Conservation (phyloP, 2,888 invertebrate genomes). For the Pristionchus japonicus region DNA sequence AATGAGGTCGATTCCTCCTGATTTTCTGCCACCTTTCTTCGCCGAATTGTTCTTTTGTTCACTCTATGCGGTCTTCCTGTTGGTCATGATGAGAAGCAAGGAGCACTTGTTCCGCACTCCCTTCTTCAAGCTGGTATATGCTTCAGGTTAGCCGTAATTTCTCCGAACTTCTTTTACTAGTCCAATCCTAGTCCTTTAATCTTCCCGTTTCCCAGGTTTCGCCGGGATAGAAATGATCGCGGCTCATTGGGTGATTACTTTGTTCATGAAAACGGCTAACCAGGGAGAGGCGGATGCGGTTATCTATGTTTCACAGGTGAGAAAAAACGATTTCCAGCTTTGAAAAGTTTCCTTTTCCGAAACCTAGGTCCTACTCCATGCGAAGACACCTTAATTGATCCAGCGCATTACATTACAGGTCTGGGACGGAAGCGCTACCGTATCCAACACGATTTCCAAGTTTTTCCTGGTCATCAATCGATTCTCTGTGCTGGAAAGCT, state of each 20-base stretch:
- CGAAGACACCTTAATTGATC: too few species aligned
- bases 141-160: neutral
- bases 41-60: neutral
- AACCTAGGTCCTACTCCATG: too few species aligned
- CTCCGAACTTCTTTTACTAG: too few species aligned
- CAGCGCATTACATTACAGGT: neutral
- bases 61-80: neutral
- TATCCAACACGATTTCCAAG: neutral
- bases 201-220: neutral
- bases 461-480: neutral
- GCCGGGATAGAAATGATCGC: neutral
- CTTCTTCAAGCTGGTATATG: neutral
- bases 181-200: too few species aligned
- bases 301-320: neutral
- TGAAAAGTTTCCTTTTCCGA: too few species aligned
- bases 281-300: neutral
- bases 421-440: neutral
- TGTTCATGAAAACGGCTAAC: neutral
- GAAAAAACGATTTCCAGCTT: too few species aligned
- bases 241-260: neutral
- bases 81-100: neutral
- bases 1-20: neutral
- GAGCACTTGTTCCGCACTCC: neutral
- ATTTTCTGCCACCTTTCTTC: neutral
- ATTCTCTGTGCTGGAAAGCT: neutral